These are phyloP conservation scores for Eclectus roratus DNA, from an alignment of 2,113 vertebrate genomes.

Conservation along the genomic window DNA sequence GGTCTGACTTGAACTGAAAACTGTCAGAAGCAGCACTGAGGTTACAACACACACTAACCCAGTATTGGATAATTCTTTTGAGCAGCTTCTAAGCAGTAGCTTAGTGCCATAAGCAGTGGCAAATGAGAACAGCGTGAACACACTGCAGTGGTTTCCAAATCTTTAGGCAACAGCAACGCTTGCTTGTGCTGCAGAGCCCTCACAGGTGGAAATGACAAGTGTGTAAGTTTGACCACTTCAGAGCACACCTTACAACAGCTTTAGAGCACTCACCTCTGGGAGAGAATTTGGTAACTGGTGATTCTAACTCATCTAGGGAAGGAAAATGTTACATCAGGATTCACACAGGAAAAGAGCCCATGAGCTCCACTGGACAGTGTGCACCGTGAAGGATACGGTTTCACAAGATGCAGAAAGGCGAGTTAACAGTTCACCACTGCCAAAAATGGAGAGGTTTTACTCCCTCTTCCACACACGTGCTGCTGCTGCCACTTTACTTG, in stretches of 20 bases:
- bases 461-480: conserved; percentile 20
- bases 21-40: background rate
- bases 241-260: background rate
- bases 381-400: background rate
- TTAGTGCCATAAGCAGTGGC: background rate
- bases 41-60: background rate
- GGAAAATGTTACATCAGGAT: background rate
- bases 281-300: background rate
- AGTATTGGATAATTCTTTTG: background rate
- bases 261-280: background rate
- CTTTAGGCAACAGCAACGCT: background rate
- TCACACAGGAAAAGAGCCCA: background rate
- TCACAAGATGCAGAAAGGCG: background rate
- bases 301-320: background rate
- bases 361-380: background rate
- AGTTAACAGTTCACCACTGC: conserved; percentile 32
- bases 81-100: background rate
- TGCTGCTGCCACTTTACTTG: conserved; percentile 54
- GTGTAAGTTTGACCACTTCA: background rate
- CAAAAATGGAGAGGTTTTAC: conserved; percentile 48
- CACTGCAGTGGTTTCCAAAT: background rate
- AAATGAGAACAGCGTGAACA: background rate
- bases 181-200: background rate
- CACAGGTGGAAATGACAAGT: background rate
- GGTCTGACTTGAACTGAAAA: background rate